These are phyloP conservation scores for Desoria tigrina DNA, from an alignment of 2,888 invertebrate species.

Conservation along the genomic window DNA sequence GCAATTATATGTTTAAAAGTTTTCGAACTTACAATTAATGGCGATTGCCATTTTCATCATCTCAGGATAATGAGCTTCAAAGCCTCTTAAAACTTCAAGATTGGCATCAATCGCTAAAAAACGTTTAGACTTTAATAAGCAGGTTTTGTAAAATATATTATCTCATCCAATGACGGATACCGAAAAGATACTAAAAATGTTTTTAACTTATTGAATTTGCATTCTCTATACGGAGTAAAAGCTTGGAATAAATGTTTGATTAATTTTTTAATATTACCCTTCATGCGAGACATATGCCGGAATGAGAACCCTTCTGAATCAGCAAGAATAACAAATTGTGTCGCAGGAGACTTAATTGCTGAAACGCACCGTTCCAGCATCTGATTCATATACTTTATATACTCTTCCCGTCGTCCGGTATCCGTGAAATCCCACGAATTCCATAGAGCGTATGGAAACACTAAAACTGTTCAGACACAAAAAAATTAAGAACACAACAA, in stretches of 20 bases:
- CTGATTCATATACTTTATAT: constrained; percentile 37
- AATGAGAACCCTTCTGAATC: constrained; percentile 39
- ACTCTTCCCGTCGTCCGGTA: constrained; percentile 20
- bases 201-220: too few relatives aligned
- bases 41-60: constrained; percentile 30
- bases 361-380: constrained; percentile 37
- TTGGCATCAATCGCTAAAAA: constrained; percentile 37
- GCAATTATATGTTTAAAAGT: neutral
- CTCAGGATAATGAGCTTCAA: constrained; percentile 41
- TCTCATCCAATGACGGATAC: too few relatives aligned
- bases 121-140: neutral
- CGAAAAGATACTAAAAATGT: too few relatives aligned
- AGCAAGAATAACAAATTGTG: constrained; percentile 37
- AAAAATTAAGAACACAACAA: neutral
- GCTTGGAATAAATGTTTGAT: neutral
- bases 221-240: too few relatives aligned
- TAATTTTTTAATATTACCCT: constrained; percentile 32
- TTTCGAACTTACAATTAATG: constrained; percentile 30
- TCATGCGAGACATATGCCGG: constrained; percentile 35
- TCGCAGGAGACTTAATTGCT: constrained; percentile 29
- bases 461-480: constrained; percentile 20
- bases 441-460: constrained; percentile 40
- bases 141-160: neutral
- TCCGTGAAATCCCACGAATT: constrained; percentile 38
- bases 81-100: constrained; percentile 34